Evolutionary conservation across 1,140 invertebrate species (phyloP).

Genomic region (Heliconius congener): DNA sequence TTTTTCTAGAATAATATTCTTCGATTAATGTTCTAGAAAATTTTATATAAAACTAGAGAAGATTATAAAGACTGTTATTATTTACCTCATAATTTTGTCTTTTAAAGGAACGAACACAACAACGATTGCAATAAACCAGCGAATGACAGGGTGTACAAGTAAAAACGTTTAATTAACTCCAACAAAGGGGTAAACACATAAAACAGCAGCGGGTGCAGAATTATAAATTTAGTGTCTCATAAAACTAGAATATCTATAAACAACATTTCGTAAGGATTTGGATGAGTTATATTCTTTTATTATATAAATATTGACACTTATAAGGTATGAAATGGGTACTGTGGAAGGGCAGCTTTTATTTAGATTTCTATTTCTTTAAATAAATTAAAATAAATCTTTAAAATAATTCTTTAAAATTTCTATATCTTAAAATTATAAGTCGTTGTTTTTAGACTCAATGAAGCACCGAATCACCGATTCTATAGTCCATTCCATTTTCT

Average conservation of each 20-base stretch:
- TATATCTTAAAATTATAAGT: too few relatives aligned
- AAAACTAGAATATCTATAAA: conserved; percentile 40
- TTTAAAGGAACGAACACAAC: neutral
- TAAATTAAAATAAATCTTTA: too few relatives aligned
- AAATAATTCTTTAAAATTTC: too few relatives aligned
- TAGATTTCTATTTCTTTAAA: too few relatives aligned
- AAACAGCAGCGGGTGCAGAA: conserved; percentile 39
- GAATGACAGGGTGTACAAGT: conserved; percentile 30
- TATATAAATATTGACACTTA: neutral
- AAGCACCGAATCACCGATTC: too few relatives aligned
- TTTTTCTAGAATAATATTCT: too few relatives aligned
- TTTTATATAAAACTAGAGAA: neutral
- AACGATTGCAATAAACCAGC: conserved; percentile 27
- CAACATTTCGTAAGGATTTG: conserved; percentile 10
- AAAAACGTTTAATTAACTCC: conserved; percentile 43
- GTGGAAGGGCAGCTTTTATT: neutral
- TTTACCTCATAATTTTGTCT: neutral
- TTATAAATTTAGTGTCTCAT: conserved; percentile 43
- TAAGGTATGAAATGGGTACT: neutral
- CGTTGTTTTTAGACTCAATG: too few relatives aligned
- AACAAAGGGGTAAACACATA: conserved; percentile 46
- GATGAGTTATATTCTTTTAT: conserved; percentile 21
- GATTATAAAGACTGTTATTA: neutral
- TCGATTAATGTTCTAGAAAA: too few relatives aligned
- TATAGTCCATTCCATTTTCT: too few relatives aligned